Evolutionary conservation across 1,140 invertebrate genomes (phyloP), one percentile per base, ranked within the genome.

Genomic region (Pseudomyrmex gracilis): DNA sequence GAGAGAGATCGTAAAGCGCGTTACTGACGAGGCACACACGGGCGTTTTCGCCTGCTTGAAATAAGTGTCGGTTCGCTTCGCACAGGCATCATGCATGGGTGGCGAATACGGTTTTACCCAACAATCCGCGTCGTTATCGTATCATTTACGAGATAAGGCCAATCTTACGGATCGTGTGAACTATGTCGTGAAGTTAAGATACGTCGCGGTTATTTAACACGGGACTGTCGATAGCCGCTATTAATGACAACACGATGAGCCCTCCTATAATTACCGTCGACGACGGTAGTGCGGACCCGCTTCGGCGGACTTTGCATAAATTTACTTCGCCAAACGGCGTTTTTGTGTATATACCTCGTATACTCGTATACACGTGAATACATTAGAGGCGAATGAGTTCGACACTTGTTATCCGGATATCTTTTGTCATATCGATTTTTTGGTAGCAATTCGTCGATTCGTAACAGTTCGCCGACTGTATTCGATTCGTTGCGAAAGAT

Each of bases 261-360:
- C 53, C 76, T 70, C 76, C 76, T 80, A 80, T 80, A 80, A 80
- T 80, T 80, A 80, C 53, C 76, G 43, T 53, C 45, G 47, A 64
- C 73, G 45, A 73, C 71, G 55, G 55, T 64, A 53, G 22, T 80
- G n/a, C n/a, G 66, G 66, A 58, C 66, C 76, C 43, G 66, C 64
- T 58, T 24, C 64, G 53, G 13, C 53, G 22, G 66, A 70, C 76
- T 70, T 80, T 80, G 76, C 76, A 80, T 80, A 80, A 80, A 80
- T 80, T 80, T 80, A 80, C 45, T 55, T 80, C 43, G 66, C 49
- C 53, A 53, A 80, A 49, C 76, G 12, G 20, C 66, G 43, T 24
- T 63, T 24, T 63, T 34, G 43, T 55, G 45, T 78, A 68, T 51
- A 3, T 15, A 13, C 22, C 12, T 12, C 17, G 58, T 15, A 45